These are phyloP conservation scores for Sinocyclocheilus rhinocerous DNA, from an alignment of 2,113 vertebrate genomes.

Conservation along the genomic window DNA sequence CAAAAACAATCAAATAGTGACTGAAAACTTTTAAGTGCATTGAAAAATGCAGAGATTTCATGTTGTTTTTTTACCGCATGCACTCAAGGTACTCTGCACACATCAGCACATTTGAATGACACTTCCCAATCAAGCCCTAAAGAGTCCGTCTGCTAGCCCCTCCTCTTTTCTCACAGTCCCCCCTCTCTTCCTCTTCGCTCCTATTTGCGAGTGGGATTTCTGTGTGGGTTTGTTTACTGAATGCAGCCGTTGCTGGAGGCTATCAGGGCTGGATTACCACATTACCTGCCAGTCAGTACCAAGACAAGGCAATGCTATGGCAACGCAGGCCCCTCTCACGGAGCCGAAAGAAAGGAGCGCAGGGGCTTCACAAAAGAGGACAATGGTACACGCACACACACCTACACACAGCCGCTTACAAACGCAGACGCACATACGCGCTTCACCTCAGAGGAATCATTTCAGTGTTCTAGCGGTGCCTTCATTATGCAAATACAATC, in stretches of 20 bases:
- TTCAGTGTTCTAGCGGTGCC: conserved; percentile 73
- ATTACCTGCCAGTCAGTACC: conserved; percentile 63
- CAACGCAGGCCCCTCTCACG: conserved; percentile 22
- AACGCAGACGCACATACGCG: conserved; percentile 48
- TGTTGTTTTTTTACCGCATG: neutral
- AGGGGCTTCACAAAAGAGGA: conserved; percentile 43
- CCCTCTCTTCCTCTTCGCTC: conserved; percentile 41
- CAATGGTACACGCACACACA: conserved; percentile 37
- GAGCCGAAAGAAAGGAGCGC: conserved; percentile 23
- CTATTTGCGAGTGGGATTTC: conserved; percentile 72
- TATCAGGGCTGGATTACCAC: conserved; percentile 60
- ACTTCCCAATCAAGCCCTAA: conserved; percentile 47
- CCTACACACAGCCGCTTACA: neutral
- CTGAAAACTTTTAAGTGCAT: neutral
- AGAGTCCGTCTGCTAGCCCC: conserved; percentile 11
- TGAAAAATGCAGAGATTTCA: neutral
- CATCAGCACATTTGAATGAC: conserved; percentile 44
- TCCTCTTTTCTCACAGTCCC: conserved; percentile 40
- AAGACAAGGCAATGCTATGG: conserved; percentile 49
- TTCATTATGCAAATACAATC: conserved; percentile 80
- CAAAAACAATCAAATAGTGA: neutral
- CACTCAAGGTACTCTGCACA: neutral
- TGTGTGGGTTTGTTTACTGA: conserved; percentile 69
- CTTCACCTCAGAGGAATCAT: conserved; percentile 72
- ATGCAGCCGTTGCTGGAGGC: conserved; percentile 69